These are phyloP conservation scores for Anorthoa munda DNA, from an alignment of 2,888 invertebrate species.

Conservation along the genomic window DNA sequence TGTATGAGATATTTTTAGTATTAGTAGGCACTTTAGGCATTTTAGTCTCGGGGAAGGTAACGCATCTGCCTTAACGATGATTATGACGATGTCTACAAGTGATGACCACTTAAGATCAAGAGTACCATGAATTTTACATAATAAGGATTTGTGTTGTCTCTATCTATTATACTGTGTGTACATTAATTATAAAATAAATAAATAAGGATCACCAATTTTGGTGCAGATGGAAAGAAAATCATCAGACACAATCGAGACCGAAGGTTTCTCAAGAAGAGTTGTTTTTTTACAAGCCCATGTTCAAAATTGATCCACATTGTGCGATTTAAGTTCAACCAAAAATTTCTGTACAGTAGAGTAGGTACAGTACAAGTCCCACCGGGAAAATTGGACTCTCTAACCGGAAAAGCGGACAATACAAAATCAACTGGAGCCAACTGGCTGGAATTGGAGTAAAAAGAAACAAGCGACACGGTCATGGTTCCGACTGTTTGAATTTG, in stretches of 20 bases:
- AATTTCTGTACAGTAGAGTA: background rate
- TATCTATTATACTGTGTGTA: too few relatives aligned
- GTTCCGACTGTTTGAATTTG: conserved; percentile 24
- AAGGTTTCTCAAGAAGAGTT: too few relatives aligned
- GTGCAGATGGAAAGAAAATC: too few relatives aligned
- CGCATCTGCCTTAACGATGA: background rate
- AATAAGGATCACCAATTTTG: background rate
- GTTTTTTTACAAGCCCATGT: background rate
- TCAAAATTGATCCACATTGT: background rate
- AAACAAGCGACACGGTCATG: conserved; percentile 9
- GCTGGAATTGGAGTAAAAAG: conserved; percentile 23
- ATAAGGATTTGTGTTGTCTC: too few relatives aligned
- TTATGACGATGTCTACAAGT: too few relatives aligned
- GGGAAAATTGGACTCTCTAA: conserved; percentile 29
- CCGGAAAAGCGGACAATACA: conserved; percentile 33
- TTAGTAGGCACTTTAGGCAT: background rate
- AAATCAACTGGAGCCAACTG: conserved; percentile 41
- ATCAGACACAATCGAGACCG: background rate
- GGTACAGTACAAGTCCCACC: background rate
- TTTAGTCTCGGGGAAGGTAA: background rate
- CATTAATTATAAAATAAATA: too few relatives aligned
- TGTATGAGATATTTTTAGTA: background rate
- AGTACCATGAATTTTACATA: background rate
- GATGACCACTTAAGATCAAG: background rate
- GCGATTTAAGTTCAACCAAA: background rate